Percentiles rank a stretch among this genome's conserved stretches.
Evolutionary conservation across 2,888 invertebrate genomes (phyloP).

Genomic region (Cephus pygmeus): DNA sequence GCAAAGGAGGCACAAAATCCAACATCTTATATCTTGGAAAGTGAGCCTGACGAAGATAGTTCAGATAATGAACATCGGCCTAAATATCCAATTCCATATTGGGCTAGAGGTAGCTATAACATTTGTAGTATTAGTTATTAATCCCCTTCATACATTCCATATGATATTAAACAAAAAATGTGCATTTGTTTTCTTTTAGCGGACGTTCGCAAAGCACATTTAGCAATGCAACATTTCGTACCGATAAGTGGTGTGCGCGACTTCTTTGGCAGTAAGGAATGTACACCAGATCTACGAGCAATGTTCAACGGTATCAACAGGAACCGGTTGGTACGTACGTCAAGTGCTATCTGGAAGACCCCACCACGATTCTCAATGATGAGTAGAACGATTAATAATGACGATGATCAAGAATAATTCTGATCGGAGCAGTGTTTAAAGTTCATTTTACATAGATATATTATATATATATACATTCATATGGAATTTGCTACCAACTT

Average conservation of each 20-base stretch:
- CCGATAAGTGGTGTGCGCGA: conserved; percentile 67
- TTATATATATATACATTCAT: not conserved
- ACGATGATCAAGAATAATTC: not conserved
- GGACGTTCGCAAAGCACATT: conserved; percentile 65
- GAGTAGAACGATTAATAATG: conserved; percentile 24
- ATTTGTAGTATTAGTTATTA: conserved; percentile 1
- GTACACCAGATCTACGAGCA: conserved; percentile 74
- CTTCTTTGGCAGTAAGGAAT: conserved; percentile 68
- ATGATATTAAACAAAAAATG: conserved; percentile 1
- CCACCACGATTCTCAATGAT: conserved; percentile 75
- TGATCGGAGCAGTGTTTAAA: not conserved
- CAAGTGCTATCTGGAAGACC: conserved; percentile 80
- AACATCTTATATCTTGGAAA: conserved; percentile 55
- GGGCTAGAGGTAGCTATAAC: conserved; percentile 52
- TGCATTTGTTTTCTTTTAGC: conserved; percentile 50
- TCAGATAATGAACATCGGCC: conserved; percentile 57
- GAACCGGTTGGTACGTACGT: conserved; percentile 75
- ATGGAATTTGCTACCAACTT: too few relatives aligned
- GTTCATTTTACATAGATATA: not conserved
- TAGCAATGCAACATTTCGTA: conserved; percentile 67
- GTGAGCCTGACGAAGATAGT: conserved; percentile 60
- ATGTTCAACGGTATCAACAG: conserved; percentile 78
- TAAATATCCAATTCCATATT: conserved; percentile 56
- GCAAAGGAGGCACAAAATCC: conserved; percentile 35
- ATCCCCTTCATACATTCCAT: conserved; percentile 9